A percentile compares a stretch with the other conserved stretches of the same genome.
These are phyloP conservation scores for Australoheros scitulus DNA, from an alignment of 2,113 vertebrate genomes.

Conservation along the genomic window DNA sequence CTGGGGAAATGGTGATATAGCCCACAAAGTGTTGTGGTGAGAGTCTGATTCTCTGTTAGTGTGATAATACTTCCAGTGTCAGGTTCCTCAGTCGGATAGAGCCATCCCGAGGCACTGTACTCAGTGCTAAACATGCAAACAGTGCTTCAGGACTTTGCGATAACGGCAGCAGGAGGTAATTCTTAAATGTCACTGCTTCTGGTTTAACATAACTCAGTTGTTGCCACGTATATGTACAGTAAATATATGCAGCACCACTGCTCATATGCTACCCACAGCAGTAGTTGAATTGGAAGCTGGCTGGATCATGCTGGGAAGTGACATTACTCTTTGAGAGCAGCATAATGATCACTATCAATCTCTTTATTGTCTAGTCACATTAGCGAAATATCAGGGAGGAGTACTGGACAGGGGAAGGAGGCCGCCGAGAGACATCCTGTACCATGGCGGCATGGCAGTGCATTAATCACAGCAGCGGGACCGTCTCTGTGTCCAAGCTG, in stretches of 20 bases:
- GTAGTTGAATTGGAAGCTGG: conserved; percentile 81
- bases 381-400: conserved; percentile 82
- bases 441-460: conserved; percentile 57
- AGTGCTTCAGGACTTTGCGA: conserved; percentile 26
- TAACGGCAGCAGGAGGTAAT: conserved; percentile 34
- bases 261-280: conserved; percentile 73
- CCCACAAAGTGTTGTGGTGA: conserved; percentile 75
- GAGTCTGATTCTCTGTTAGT: conserved; percentile 77
- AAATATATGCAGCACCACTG: conserved; percentile 36
- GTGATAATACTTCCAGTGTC: conserved; percentile 44
- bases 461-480: conserved; percentile 70
- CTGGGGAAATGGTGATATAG: conserved; percentile 79
- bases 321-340: conserved; percentile 83
- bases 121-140: conserved; percentile 26
- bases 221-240: conserved; percentile 28
- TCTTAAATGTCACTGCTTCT: conserved; percentile 38
- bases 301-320: conserved; percentile 79
- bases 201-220: conserved; percentile 30
- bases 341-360: conserved; percentile 85
- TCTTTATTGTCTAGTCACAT: conserved; percentile 80
- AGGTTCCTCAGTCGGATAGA: conserved; percentile 20
- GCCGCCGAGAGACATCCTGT: conserved; percentile 69
- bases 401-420: conserved; percentile 62
- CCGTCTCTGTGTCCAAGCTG: conserved; percentile 62
- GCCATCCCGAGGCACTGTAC: conserved; percentile 8